Conservation (phyloP, 2,888 invertebrate genomes). For the Hecatera dysodea region DNA sequence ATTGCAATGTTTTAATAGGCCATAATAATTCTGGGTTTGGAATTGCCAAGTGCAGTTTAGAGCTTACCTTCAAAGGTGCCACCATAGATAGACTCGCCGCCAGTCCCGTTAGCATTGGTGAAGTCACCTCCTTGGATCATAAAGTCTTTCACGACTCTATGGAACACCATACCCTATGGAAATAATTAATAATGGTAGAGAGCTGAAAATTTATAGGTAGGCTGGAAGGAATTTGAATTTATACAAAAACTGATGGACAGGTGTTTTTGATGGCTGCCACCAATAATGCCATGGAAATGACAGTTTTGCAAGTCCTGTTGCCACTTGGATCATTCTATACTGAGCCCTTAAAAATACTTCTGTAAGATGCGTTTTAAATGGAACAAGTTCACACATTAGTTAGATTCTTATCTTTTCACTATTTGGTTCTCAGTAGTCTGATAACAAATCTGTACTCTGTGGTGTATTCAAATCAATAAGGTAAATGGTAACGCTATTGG, state of each 20-base stretch:
- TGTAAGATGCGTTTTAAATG: not conserved
- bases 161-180: conserved; percentile 94
- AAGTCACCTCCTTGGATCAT: conserved; percentile 98
- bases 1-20: too few relatives aligned
- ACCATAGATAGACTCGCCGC: conserved; percentile 99
- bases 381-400: not conserved
- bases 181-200: not conserved
- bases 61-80: conserved; percentile 97
- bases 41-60: not conserved
- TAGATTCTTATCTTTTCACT: not conserved
- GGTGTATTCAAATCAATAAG: not conserved
- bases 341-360: not conserved
- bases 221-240: not conserved
- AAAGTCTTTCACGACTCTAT: conserved; percentile 99
- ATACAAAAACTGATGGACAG: not conserved
- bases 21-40: too few relatives aligned
- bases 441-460: not conserved
- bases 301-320: not conserved
- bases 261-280: not conserved
- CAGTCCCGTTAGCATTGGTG: conserved; percentile 98
- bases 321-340: not conserved
- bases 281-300: too few relatives aligned
- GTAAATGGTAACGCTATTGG: not conserved
- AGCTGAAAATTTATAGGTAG: not conserved
- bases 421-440: not conserved